Evolutionary conservation across 2,797 vertebrate species (phyloP).

Genomic region (Botia almorhae): DNA sequence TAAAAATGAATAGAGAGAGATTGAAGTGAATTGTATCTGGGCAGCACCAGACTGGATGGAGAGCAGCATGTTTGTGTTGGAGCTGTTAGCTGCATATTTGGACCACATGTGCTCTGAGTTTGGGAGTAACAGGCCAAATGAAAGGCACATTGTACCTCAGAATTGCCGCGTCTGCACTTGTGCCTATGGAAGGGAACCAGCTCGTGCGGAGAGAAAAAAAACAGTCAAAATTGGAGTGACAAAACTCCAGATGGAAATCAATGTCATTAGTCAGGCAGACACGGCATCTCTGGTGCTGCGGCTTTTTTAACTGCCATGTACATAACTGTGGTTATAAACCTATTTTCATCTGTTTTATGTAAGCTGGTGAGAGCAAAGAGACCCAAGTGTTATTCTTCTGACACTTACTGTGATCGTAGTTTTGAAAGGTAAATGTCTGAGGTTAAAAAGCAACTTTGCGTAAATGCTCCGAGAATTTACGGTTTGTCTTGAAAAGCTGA

Average conservation of each 20-base stretch:
- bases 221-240: constrained; percentile 49
- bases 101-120: constrained; percentile 82
- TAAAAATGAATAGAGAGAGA: constrained; percentile 31
- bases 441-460: constrained; percentile 18
- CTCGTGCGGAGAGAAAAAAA: constrained; percentile 62
- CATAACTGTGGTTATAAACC: constrained; percentile 43
- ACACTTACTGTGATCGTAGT: background rate
- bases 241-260: constrained; percentile 53
- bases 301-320: constrained; percentile 31
- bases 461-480: constrained; percentile 7
- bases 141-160: constrained; percentile 77
- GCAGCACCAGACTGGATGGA: constrained; percentile 49
- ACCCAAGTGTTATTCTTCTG: constrained; percentile 22
- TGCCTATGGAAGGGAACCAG: constrained; percentile 73
- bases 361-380: constrained; percentile 17
- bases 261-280: constrained; percentile 47
- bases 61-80: constrained; percentile 79
- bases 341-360: constrained; percentile 36
- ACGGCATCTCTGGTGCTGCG: constrained; percentile 44
- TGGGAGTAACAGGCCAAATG: constrained; percentile 75
- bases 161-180: constrained; percentile 79
- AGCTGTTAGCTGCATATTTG: constrained; percentile 75
- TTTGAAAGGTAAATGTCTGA: constrained; percentile 24
- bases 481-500: constrained; percentile 23
- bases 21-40: background rate